Conservation (phyloP, 1,140 invertebrate species). For the Drosophila albomicans region DNA sequence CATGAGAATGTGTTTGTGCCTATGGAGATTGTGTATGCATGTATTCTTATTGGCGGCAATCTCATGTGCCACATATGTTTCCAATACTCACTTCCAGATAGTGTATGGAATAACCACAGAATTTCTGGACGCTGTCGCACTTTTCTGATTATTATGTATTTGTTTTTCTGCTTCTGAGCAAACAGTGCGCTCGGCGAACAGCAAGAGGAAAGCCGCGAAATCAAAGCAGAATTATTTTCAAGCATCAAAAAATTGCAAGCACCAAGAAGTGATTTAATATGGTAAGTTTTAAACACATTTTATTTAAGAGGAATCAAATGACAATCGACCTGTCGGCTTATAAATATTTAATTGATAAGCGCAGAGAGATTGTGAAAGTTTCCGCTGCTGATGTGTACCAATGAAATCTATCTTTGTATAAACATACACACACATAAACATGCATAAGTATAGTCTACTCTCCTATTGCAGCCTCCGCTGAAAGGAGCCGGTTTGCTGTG, state of each 20-base stretch:
- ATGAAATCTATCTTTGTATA: conserved; percentile 22
- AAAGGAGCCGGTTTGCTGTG: background rate
- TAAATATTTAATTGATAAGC: conserved; percentile 43
- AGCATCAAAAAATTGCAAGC: background rate
- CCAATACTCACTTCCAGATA: conserved; percentile 26
- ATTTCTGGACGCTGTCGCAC: conserved; percentile 60
- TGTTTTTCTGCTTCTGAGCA: conserved; percentile 39
- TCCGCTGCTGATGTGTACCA: conserved; percentile 45
- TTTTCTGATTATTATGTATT: conserved; percentile 73
- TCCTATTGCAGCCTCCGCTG: background rate
- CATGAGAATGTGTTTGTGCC: conserved; percentile 25
- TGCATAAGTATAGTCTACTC: background rate
- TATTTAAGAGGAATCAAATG: background rate
- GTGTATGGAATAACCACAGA: conserved; percentile 51
- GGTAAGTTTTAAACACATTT: conserved; percentile 21
- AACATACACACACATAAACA: background rate
- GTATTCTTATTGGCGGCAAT: conserved; percentile 55
- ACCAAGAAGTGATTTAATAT: conserved; percentile 8
- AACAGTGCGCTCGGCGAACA: conserved; percentile 53
- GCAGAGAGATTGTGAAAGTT: conserved; percentile 9
- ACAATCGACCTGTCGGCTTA: background rate
- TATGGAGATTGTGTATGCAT: conserved; percentile 32
- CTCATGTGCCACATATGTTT: conserved; percentile 75
- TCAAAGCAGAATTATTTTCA: conserved; percentile 17
- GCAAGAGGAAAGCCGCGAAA: conserved; percentile 3